Evolutionary conservation across 2,113 vertebrate genomes (phyloP).

Genomic region (Condylura cristata): DNA sequence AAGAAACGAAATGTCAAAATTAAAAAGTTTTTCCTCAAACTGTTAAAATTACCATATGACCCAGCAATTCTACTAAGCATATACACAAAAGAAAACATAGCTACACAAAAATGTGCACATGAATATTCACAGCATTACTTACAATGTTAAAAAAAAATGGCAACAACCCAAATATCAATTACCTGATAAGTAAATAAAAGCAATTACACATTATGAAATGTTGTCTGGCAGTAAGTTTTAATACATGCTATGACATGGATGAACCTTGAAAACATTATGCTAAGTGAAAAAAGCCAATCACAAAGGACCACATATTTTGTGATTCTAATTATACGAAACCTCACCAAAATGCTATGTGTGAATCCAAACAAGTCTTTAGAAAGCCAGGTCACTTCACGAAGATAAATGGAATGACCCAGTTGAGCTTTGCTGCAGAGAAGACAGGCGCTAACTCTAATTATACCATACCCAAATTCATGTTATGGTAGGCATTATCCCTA

Average conservation of each 20-base stretch:
- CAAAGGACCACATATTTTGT: background rate
- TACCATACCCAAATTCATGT: background rate
- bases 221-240: background rate
- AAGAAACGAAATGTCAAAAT: too few species aligned
- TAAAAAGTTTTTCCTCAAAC: background rate
- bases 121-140: background rate
- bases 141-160: background rate
- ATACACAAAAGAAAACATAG: background rate
- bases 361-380: background rate
- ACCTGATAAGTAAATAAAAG: background rate
- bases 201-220: background rate
- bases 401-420: background rate
- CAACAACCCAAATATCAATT: background rate
- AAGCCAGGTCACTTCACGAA: background rate
- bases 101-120: background rate
- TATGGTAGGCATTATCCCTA: background rate
- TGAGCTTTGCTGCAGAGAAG: background rate
- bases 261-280: background rate
- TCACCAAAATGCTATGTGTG: background rate
- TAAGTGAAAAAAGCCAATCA: background rate
- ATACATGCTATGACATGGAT: background rate
- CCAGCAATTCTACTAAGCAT: background rate
- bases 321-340: background rate
- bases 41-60: background rate
- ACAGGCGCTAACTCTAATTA: background rate